Evolutionary conservation across 2,113 vertebrate species (phyloP), one percentile per base, ranked within the genome.

Genomic region (Hippocampus zosterae): DNA sequence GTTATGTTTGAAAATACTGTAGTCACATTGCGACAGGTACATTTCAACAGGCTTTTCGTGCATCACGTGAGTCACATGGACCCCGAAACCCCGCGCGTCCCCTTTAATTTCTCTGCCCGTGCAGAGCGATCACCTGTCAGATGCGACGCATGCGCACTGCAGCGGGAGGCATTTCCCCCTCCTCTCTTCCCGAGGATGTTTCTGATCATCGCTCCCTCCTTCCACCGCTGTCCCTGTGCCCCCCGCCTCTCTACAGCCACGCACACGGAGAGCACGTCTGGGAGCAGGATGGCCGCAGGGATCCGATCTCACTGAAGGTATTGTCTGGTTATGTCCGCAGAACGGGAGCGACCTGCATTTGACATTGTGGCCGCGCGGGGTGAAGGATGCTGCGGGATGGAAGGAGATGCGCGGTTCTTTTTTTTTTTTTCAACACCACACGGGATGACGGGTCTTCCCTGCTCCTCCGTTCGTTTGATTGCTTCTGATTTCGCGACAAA

Each of bases 141-240:
- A 72, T 46, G 56, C 21, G 0, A 90, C 85, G 93, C 94, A 88
- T 93, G 95, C 94, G 94, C 93, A 83, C 33, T 82, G 72, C 27
- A 10, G 72, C 9, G 55, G 73, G 84, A 84, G 87, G 87, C 18
- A 19, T n/a, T 9, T 7, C 3, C 21, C 21, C 52, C 52, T 10
- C 15, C 29, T 59, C 16, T 29, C 16, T 16, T 60, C 57, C 3
- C 12, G 82, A 89, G 85, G 85, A 80, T 87, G 77, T 77, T 77
- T 87, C 82, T 85, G 88, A 80, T 84, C 81, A 78, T 84, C 80
- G 84, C 88, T 87, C 79, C n/a, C n/a, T 81, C 67, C 78, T 56
- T 78, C 81, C 42, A 83, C 85, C 82, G 83, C 27, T 60, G 57
- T 27, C 87, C 84, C 85, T 68, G 84, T 89, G 88, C 89, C 86